Percentiles rank a stretch among this genome's conserved stretches.
phyloP scores from a whole-genome alignment of 2,113 vertebrate species.

The Hirundichthys speculiger region DNA sequence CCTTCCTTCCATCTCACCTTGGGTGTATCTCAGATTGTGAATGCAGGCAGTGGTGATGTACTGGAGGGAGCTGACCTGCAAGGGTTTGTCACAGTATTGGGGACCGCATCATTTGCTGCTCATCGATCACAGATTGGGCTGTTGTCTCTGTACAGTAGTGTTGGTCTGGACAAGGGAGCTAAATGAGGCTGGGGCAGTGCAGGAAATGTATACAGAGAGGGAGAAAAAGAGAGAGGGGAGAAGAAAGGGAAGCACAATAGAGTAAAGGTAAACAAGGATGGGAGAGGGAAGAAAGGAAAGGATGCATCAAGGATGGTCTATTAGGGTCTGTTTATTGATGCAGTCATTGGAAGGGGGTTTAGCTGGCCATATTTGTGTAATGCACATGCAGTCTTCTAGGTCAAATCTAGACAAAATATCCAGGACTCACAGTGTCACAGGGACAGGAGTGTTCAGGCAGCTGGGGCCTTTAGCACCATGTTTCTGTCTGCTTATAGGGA shows the following conservation, averaged over 20 bases:
- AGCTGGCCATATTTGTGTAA: slow-evolving; percentile 64
- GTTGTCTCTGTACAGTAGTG: slow-evolving; percentile 67
- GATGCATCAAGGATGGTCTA: slow-evolving; percentile 68
- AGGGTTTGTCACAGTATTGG: slow-evolving; percentile 66
- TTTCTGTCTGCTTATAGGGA: slow-evolving; percentile 50
- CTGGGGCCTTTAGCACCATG: slow-evolving; percentile 24
- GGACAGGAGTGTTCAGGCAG: slow-evolving; percentile 35
- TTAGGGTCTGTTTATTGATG: slow-evolving; percentile 72
- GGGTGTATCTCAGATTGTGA: slow-evolving; percentile 11
- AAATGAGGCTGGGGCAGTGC: slow-evolving; percentile 55
- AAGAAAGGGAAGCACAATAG: slow-evolving; percentile 14
- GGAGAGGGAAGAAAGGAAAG: slow-evolving; percentile 56
- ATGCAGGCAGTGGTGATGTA: slow-evolving; percentile 12
- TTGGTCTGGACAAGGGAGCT: slow-evolving; percentile 56
- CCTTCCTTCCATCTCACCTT: slow-evolving; percentile 39
- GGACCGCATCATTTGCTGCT: slow-evolving; percentile 74
- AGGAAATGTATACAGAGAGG: slow-evolving; percentile 31
- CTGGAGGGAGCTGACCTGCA: slow-evolving; percentile 31
- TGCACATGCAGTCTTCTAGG: slow-evolving; percentile 67
- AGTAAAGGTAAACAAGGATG: slow-evolving; percentile 70
- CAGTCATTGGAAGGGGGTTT: slow-evolving; percentile 61
- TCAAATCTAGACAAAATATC: slow-evolving; percentile 63
- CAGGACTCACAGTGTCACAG: slow-evolving; percentile 45
- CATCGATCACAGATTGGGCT: slow-evolving; percentile 72
- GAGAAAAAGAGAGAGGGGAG: slow-evolving; percentile 25